These are phyloP conservation scores for Xenopus laevis DNA, from an alignment of 2,113 vertebrate genomes.

Conservation along the genomic window DNA sequence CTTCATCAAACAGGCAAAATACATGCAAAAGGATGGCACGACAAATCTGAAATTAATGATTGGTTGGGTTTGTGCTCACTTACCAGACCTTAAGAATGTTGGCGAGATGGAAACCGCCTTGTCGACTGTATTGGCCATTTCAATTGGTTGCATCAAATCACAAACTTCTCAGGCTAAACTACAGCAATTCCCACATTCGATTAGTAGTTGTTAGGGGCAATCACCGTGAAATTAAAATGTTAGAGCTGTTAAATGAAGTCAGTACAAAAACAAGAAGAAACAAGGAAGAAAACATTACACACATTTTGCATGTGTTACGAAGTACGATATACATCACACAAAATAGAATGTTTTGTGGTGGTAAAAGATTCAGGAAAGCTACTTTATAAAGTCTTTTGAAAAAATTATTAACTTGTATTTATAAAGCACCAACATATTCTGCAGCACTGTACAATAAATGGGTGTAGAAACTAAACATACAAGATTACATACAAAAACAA, in stretches of 20 bases:
- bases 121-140: constrained; percentile 79
- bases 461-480: too few species aligned
- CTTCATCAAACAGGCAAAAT: constrained; percentile 29
- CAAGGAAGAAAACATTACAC: constrained; percentile 16
- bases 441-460: too few species aligned
- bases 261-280: constrained; percentile 48
- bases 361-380: neutral
- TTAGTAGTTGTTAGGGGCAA: constrained; percentile 83
- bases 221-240: constrained; percentile 74
- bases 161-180: constrained; percentile 81
- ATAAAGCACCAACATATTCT: too few species aligned
- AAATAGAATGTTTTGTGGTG: neutral
- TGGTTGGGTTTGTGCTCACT: constrained; percentile 64
- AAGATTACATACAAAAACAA: too few species aligned
- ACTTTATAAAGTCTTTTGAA: too few species aligned
- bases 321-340: neutral
- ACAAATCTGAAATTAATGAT: constrained; percentile 55
- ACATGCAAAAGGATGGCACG: constrained; percentile 8
- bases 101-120: constrained; percentile 58
- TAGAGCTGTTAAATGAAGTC: constrained; percentile 61
- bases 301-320: neutral
- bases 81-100: constrained; percentile 79
- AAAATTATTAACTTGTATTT: too few species aligned
- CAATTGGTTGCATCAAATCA: constrained; percentile 81
- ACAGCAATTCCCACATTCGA: constrained; percentile 78